phyloP scores from a whole-genome alignment of 35 echinoderm and acorn worm genomes.

The Patiria miniata region DNA sequence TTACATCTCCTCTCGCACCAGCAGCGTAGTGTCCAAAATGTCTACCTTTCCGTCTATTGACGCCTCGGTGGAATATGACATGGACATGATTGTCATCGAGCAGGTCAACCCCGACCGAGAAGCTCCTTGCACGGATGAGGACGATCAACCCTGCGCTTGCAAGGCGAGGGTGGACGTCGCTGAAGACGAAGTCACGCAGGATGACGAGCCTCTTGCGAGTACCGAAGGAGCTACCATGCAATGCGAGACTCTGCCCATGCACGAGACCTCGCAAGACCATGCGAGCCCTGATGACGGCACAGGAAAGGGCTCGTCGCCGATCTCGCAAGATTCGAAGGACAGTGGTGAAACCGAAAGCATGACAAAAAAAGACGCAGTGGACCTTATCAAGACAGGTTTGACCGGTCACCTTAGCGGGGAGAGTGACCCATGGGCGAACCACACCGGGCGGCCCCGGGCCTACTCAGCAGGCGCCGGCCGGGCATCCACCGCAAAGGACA shows the following conservation, averaged over 20 bases:
- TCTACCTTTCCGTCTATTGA: not conserved
- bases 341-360: not conserved
- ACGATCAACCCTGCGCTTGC: not conserved
- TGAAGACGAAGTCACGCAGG: not conserved
- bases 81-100: slow-evolving; percentile 19
- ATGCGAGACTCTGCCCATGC: not conserved
- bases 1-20: not conserved
- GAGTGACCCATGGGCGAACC: not conserved
- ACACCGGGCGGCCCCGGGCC: not conserved
- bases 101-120: not conserved
- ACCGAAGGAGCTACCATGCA: not conserved
- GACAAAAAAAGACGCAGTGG: not conserved
- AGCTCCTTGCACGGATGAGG: not conserved
- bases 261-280: not conserved
- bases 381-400: not conserved
- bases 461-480: slow-evolving; percentile 8
- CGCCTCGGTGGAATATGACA: slow-evolving; percentile 4
- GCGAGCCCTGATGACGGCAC: not conserved
- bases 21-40: not conserved
- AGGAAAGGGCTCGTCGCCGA: not conserved
- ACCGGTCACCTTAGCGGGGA: not conserved
- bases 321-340: not conserved
- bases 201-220: not conserved
- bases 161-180: not conserved
- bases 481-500: slow-evolving; percentile 35